Conservation (phyloP, 2,888 invertebrate species). For the Tinea trinotella region DNA sequence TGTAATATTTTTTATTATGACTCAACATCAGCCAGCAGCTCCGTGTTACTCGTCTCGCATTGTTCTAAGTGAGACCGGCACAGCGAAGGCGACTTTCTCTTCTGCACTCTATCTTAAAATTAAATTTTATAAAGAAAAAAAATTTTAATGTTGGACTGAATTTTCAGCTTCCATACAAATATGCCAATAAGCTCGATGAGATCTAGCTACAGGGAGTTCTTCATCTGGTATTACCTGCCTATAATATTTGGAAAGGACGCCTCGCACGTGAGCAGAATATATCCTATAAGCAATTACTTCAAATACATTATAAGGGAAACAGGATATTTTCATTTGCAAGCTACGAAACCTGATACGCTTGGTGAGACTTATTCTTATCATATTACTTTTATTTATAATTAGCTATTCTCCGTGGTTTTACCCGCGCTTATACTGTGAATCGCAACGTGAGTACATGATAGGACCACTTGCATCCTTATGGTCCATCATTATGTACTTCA, state of each 20-base stretch:
- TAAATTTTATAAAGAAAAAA: neutral
- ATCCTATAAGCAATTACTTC: constrained; percentile 54
- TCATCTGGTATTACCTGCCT: constrained; percentile 67
- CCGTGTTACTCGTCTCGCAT: too few species aligned
- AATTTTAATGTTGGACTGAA: constrained; percentile 43
- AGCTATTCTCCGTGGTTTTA: neutral
- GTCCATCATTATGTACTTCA: too few species aligned
- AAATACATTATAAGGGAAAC: constrained; percentile 53
- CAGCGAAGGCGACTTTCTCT: neutral
- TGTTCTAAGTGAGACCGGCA: too few species aligned
- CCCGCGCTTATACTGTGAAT: neutral
- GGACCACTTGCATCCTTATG: too few species aligned
- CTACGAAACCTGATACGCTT: constrained; percentile 88
- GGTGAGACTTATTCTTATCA: constrained; percentile 52
- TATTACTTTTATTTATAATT: too few species aligned
- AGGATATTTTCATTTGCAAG: constrained; percentile 82
- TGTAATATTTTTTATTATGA: too few species aligned
- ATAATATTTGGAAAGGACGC: constrained; percentile 54
- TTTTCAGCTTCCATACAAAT: constrained; percentile 77
- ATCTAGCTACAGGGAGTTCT: constrained; percentile 41
- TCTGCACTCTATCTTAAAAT: neutral
- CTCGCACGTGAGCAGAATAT: constrained; percentile 53
- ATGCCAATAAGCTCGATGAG: constrained; percentile 66
- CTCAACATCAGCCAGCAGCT: too few species aligned
- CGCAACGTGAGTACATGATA: too few species aligned